Percentiles rank a stretch among this genome's conserved stretches.
phyloP scores from a whole-genome alignment of 2,888 invertebrate species.

The Lathronympha strigana region DNA sequence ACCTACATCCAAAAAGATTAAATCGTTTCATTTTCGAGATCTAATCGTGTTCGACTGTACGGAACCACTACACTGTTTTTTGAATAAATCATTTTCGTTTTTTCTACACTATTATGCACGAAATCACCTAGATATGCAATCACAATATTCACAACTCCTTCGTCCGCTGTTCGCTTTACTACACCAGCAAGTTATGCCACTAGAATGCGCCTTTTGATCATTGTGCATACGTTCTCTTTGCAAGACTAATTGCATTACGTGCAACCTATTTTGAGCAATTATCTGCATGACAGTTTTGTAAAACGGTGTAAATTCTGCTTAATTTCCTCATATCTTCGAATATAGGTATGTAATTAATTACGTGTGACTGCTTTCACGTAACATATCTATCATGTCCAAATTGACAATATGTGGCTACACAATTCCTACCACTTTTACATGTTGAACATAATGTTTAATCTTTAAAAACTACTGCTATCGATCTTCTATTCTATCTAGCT shows the following conservation, averaged over 20 bases:
- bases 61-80: too few relatives aligned
- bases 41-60: not conserved
- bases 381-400: not conserved
- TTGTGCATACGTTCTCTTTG: conserved; percentile 17
- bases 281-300: conserved; percentile 25
- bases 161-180: conserved; percentile 24
- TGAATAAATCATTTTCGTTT: conserved; percentile 17
- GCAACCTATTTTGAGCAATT: conserved; percentile 15
- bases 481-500: not conserved
- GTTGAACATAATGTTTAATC: not conserved
- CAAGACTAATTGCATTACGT: conserved; percentile 31
- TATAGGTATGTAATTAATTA: conserved; percentile 9
- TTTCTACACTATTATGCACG: conserved; percentile 8
- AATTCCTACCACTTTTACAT: not conserved
- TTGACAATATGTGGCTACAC: not conserved
- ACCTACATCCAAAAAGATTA: too few relatives aligned
- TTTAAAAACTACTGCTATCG: conserved; percentile 1
- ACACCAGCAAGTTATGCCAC: not conserved
- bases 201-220: conserved; percentile 33
- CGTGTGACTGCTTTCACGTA: not conserved
- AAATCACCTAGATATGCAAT: conserved; percentile 20
- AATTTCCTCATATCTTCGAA: conserved; percentile 21
- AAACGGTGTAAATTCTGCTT: not conserved
- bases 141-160: conserved; percentile 15
- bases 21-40: too few relatives aligned